phyloP scores from a whole-genome alignment of 2,797 vertebrate species.

The Anniella stebbinsi region DNA sequence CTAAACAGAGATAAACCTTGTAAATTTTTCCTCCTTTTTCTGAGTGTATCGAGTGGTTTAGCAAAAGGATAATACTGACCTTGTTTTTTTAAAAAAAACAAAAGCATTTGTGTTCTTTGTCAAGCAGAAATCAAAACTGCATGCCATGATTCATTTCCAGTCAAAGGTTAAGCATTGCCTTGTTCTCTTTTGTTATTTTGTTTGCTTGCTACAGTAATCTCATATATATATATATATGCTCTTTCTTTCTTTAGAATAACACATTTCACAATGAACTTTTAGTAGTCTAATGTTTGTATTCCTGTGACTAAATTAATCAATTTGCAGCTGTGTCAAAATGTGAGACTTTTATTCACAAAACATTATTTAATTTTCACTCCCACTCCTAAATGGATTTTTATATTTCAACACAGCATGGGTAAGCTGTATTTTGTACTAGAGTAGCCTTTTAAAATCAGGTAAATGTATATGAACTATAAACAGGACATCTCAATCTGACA shows the following conservation, averaged over 20 bases:
- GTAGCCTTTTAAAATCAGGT: background rate
- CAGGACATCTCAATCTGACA: background rate
- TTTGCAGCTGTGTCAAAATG: background rate
- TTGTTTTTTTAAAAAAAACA: background rate
- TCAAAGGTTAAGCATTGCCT: background rate
- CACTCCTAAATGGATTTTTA: background rate
- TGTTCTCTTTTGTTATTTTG: constrained; percentile 7
- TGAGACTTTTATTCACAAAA: background rate
- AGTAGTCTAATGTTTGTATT: background rate
- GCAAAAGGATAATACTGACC: background rate
- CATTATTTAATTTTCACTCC: background rate
- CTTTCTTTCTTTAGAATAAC: background rate
- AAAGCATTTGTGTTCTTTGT: background rate
- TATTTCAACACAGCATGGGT: background rate
- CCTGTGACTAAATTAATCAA: constrained; percentile 15
- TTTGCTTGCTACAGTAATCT: background rate
- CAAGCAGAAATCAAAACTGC: background rate
- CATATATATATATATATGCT: background rate
- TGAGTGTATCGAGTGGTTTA: background rate
- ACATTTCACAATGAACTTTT: background rate
- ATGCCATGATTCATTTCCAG: background rate
- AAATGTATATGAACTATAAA: background rate
- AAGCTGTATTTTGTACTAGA: background rate
- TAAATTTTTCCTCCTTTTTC: background rate
- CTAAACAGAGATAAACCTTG: no score